A percentile compares a stretch with the other conserved stretches of the same genome.
These are phyloP conservation scores for Eupleurogrammus muticus DNA, from an alignment of 2,797 vertebrate genomes.

Conservation along the genomic window DNA sequence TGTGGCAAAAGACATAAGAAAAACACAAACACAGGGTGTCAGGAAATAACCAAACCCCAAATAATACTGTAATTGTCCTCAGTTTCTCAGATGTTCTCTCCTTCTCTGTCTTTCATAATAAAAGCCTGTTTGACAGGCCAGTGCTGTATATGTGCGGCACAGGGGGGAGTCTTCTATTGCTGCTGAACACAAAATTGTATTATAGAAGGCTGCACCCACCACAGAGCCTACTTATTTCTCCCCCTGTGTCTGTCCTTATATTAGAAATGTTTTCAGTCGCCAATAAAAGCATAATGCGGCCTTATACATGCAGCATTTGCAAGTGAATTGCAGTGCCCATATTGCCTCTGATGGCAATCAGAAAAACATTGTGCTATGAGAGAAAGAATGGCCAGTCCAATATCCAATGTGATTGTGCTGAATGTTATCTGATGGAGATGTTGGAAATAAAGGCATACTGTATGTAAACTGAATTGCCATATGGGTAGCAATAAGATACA, in stretches of 20 bases:
- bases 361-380: conserved; percentile 72
- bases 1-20: conserved; percentile 37
- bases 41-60: conserved; percentile 69
- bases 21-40: conserved; percentile 52
- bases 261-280: conserved; percentile 78
- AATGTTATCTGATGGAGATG: conserved; percentile 81
- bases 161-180: conserved; percentile 69
- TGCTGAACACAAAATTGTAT: conserved; percentile 72
- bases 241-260: conserved; percentile 68
- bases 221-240: conserved; percentile 56
- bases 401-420: conserved; percentile 77
- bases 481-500: conserved; percentile 72
- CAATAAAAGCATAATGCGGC: conserved; percentile 78
- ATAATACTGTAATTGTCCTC: conserved; percentile 70
- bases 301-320: conserved; percentile 78
- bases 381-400: conserved; percentile 75
- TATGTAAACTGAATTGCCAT: conserved; percentile 77
- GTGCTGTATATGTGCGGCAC: conserved; percentile 53
- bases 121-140: conserved; percentile 70
- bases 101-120: conserved; percentile 70
- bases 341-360: conserved; percentile 78
- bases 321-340: conserved; percentile 78
- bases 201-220: conserved; percentile 71
- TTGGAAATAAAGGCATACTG: conserved; percentile 66
- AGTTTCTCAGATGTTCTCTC: conserved; percentile 62